Conservation (phyloP, 2,113 vertebrate species). For the Pagrus major region DNA sequence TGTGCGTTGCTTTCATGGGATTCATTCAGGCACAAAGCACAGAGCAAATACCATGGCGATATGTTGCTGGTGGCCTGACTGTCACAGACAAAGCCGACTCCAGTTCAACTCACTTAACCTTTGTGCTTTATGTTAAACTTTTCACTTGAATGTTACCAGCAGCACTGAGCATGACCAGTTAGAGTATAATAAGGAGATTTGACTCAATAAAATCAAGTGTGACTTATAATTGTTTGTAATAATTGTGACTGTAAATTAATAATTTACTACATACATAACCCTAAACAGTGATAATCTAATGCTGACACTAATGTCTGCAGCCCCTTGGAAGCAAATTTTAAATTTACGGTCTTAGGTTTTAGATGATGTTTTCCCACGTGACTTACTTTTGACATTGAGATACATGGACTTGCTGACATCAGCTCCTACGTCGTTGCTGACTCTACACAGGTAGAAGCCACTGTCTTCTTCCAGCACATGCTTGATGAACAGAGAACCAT, state of each 20-base stretch:
- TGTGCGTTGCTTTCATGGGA: slow-evolving; percentile 54
- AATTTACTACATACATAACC: neutral
- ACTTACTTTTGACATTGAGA: slow-evolving; percentile 99
- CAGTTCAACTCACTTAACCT: slow-evolving; percentile 37
- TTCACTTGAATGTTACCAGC: slow-evolving; percentile 23
- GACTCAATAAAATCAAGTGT: neutral
- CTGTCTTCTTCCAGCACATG: slow-evolving; percentile 98
- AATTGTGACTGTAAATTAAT: neutral
- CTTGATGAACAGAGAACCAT: slow-evolving; percentile 96
- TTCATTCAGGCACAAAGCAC: slow-evolving; percentile 62
- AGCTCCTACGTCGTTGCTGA: slow-evolving; percentile 99
- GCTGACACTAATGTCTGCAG: neutral
- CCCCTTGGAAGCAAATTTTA: neutral
- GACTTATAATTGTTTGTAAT: neutral
- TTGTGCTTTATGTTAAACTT: slow-evolving; percentile 16
- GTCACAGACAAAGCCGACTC: slow-evolving; percentile 24
- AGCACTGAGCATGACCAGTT: neutral
- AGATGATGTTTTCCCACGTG: neutral
- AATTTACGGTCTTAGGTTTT: neutral
- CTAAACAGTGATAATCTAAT: neutral
- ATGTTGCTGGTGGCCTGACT: slow-evolving; percentile 50
- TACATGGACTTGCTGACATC: slow-evolving; percentile 99
- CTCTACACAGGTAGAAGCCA: slow-evolving; percentile 98
- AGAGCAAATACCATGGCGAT: slow-evolving; percentile 19
- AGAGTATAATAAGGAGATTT: neutral